These are phyloP conservation scores for Paguma larvata DNA, from an alignment of 2,797 vertebrate species.

Conservation along the genomic window DNA sequence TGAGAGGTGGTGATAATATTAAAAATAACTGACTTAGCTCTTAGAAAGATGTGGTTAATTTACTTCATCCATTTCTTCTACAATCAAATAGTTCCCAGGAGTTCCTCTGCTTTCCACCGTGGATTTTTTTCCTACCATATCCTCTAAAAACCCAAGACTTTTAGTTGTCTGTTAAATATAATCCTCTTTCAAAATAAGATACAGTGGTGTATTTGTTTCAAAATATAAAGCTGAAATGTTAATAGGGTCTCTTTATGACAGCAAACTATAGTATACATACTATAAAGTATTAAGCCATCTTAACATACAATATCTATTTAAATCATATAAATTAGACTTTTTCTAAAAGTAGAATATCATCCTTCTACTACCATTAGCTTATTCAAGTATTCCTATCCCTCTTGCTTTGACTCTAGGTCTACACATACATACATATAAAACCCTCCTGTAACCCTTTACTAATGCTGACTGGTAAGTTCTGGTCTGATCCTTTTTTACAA, in stretches of 20 bases:
- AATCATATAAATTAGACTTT: neutral
- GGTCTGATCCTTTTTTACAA: neutral
- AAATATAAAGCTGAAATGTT: conserved; percentile 32
- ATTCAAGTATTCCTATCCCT: conserved; percentile 9
- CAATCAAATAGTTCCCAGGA: conserved; percentile 33
- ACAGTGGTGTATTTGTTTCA: conserved; percentile 35
- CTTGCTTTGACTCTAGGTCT: neutral
- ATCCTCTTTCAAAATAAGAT: neutral
- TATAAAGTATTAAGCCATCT: neutral
- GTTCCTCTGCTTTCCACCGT: conserved; percentile 24
- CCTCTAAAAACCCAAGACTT: conserved; percentile 43
- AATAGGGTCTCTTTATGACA: conserved; percentile 24
- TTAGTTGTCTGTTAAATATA: conserved; percentile 16
- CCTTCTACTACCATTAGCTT: neutral
- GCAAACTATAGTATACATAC: neutral
- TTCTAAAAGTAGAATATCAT: conserved; percentile 12
- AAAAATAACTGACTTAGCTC: conserved; percentile 61
- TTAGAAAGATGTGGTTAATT: conserved; percentile 58
- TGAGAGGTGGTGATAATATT: conserved; percentile 1
- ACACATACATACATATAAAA: neutral
- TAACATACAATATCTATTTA: conserved; percentile 31
- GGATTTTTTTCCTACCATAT: neutral
- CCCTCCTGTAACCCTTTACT: neutral
- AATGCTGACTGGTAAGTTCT: conserved; percentile 36
- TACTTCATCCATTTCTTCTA: conserved; percentile 56